Conservation (phyloP, 2,888 invertebrate genomes). For the Rhyacophila evoluta region DNA sequence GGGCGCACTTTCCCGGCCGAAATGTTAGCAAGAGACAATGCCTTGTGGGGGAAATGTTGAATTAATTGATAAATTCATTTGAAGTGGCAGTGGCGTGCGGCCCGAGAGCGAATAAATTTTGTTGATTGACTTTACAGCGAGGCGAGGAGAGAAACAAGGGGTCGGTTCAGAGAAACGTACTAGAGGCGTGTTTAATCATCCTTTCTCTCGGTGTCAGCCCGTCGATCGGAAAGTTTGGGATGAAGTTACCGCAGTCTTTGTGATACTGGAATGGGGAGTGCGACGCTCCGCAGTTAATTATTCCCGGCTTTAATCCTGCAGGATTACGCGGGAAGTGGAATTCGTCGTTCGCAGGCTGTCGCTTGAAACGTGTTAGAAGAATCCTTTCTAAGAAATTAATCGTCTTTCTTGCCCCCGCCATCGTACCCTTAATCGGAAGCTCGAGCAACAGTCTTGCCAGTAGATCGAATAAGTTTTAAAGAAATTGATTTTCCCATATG, state of each 20-base stretch:
- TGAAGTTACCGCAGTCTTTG: constrained; percentile 51
- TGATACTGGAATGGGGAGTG: constrained; percentile 38
- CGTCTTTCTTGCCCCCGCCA: constrained; percentile 7
- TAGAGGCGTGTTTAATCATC: constrained; percentile 55
- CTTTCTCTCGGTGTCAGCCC: constrained; percentile 53
- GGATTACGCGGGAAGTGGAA: constrained; percentile 64
- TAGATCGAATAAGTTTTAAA: background rate
- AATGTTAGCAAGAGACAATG: constrained; percentile 37
- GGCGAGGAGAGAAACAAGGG: constrained; percentile 29
- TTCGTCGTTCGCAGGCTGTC: constrained; percentile 20
- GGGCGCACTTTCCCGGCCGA: constrained; percentile 23
- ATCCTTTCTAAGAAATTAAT: constrained; percentile 24
- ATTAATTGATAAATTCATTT: constrained; percentile 53
- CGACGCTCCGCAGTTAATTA: constrained; percentile 67
- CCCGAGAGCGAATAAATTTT: constrained; percentile 51
- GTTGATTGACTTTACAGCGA: constrained; percentile 54
- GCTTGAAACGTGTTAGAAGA: constrained; percentile 24
- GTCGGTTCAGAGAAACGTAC: constrained; percentile 39
- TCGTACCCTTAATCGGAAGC: background rate
- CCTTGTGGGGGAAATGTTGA: constrained; percentile 34
- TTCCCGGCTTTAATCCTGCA: constrained; percentile 68
- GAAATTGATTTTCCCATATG: background rate
- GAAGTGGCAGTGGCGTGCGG: constrained; percentile 34
- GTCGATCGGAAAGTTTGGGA: constrained; percentile 54
- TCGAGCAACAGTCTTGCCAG: background rate